phyloP scores from a whole-genome alignment of 2,797 vertebrate species.

The Gallinago stenura region DNA sequence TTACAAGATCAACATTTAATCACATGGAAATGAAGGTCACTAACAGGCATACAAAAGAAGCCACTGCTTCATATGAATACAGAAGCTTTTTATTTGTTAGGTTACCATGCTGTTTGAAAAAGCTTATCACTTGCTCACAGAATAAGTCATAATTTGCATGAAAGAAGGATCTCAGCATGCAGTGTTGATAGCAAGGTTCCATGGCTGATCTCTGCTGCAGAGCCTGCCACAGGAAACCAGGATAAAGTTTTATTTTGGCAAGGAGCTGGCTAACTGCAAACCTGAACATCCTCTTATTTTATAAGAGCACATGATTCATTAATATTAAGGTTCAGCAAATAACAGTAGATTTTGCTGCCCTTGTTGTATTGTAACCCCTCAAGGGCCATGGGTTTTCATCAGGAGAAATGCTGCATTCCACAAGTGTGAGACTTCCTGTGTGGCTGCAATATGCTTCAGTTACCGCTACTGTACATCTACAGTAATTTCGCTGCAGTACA shows the following conservation, averaged over 20 bases:
- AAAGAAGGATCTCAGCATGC: background rate
- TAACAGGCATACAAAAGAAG: background rate
- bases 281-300: background rate
- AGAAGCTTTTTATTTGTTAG: background rate
- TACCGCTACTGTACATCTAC: background rate
- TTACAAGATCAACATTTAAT: slow-evolving; percentile 19
- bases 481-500: background rate
- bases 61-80: background rate
- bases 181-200: background rate
- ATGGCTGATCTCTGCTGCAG: background rate
- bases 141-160: slow-evolving; percentile 35
- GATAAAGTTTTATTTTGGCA: background rate
- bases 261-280: background rate
- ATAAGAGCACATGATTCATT: background rate
- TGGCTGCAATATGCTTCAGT: background rate
- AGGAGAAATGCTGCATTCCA: background rate
- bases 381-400: background rate
- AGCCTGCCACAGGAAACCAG: background rate
- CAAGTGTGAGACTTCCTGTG: background rate
- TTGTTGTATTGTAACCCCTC: background rate
- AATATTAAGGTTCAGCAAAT: background rate
- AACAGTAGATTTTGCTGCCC: background rate
- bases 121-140: slow-evolving; percentile 13
- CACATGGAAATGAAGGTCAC: slow-evolving; percentile 2
- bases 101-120: background rate